Evolutionary conservation across 2,888 invertebrate genomes (phyloP), one percentile per base, ranked within the genome.

Genomic region (Abscondita cerata): DNA sequence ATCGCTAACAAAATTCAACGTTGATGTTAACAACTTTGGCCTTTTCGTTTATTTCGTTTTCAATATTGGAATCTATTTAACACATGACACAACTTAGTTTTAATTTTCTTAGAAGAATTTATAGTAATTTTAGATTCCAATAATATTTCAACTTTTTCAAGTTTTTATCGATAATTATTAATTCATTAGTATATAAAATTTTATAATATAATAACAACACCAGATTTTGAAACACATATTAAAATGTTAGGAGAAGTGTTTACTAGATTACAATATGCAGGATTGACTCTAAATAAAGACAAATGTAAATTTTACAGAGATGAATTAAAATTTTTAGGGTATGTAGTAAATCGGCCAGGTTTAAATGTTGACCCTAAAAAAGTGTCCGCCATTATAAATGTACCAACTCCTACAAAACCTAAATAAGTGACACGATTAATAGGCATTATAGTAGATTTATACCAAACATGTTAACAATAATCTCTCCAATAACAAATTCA

Each of bases 311-410:
- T 73, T 57, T 68, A 65, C 40, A 18, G 52, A 1, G 36, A 38
- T 2, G 61, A 68, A 38, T 13, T 54, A 11, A 33, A 34, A 31
- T 44, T 18, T 12, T 11, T 54, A 6, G 76, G 77, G 1, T 74
- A 75, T 50, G 44, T 74, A 0, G 71, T 77, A 3, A 65, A 70
- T 48, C 46, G 54, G 2, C 19, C 69, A 0, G 74, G 74, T 1
- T 48, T 72, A 12, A 60, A 64, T 6, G 65, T 68, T 1, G 67
- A 73, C 47, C 67, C 69, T 1, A 65, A 69, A 0, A 70, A 64
- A 20, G 66, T 71, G 0, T 6, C 15, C 1, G 38, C 11, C 11
- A 8, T 40, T n/a, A 1, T 12, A 4, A 3, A 34, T 63, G 54
- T 64, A 8, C 62, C 64, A 9, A 1, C 40, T 2, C 72, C 71